Evolutionary conservation across 92 coral and sea anemone species (phyloP).

Genomic region (Actinostola sp.): DNA sequence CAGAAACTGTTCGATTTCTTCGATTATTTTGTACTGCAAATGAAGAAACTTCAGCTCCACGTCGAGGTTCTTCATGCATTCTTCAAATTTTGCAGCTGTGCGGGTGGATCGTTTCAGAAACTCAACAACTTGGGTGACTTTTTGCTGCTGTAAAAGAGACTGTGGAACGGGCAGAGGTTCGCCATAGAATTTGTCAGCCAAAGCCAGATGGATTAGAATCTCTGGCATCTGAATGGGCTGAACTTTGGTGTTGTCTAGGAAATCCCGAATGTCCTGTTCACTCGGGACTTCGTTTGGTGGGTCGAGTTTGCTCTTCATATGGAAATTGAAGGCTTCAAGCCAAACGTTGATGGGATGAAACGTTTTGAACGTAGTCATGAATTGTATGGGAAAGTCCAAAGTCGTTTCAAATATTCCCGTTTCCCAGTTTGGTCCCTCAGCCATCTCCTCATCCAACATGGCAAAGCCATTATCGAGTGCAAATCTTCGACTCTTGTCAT

Average conservation of each 20-base stretch:
- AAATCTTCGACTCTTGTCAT: slow-evolving; percentile 34
- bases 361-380: slow-evolving; percentile 59
- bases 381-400: slow-evolving; percentile 44
- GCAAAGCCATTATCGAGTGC: slow-evolving; percentile 46
- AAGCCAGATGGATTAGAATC: slow-evolving; percentile 55
- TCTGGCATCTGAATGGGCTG: slow-evolving; percentile 60
- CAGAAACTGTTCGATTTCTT: slow-evolving; percentile 45
- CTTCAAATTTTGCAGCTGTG: slow-evolving; percentile 39
- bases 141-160: slow-evolving; percentile 50
- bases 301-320: slow-evolving; percentile 46
- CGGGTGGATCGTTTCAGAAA: slow-evolving; percentile 53
- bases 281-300: slow-evolving; percentile 49
- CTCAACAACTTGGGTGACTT: slow-evolving; percentile 26
- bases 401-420: slow-evolving; percentile 41
- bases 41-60: slow-evolving; percentile 63
- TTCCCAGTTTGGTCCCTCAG: slow-evolving; percentile 46
- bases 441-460: slow-evolving; percentile 52
- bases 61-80: slow-evolving; percentile 46
- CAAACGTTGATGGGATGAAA: slow-evolving; percentile 44
- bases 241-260: slow-evolving; percentile 44
- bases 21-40: slow-evolving; percentile 54
- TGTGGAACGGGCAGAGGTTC: slow-evolving; percentile 48
- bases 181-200: slow-evolving; percentile 46
- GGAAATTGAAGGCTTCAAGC: slow-evolving; percentile 53
- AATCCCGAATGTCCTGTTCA: slow-evolving; percentile 19